These are phyloP conservation scores for Dolomedes plantarius DNA, from an alignment of 2,888 invertebrate genomes.

Conservation along the genomic window DNA sequence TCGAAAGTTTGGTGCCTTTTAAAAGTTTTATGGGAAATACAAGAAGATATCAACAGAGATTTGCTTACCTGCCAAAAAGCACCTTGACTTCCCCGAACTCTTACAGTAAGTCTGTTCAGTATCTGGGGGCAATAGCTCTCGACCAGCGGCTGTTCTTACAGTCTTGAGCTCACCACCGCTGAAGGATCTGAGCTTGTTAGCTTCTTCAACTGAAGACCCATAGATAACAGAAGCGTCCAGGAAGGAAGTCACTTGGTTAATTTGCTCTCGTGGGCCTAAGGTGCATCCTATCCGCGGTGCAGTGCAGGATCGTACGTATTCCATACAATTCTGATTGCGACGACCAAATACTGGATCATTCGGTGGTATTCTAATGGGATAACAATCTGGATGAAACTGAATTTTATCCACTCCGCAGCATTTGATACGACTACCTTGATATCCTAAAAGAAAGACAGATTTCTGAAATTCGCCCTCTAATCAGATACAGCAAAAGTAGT, in stretches of 20 bases:
- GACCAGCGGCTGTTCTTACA: slow-evolving; percentile 75
- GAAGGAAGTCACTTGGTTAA: slow-evolving; percentile 82
- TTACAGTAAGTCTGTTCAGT: slow-evolving; percentile 77
- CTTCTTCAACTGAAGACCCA: slow-evolving; percentile 84
- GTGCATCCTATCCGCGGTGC: slow-evolving; percentile 79
- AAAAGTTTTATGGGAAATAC: too few species aligned
- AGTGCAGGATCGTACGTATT: slow-evolving; percentile 78
- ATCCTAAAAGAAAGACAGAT: slow-evolving; percentile 51
- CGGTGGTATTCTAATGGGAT: slow-evolving; percentile 78
- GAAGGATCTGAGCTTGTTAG: slow-evolving; percentile 83
- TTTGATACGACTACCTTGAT: slow-evolving; percentile 79
- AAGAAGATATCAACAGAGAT: too few species aligned
- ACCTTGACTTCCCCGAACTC: slow-evolving; percentile 78
- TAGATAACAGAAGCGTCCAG: slow-evolving; percentile 89
- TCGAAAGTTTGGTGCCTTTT: too few species aligned
- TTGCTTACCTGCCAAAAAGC: slow-evolving; percentile 80
- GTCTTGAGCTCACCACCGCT: slow-evolving; percentile 81
- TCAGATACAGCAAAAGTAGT: too few species aligned
- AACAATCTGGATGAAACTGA: slow-evolving; percentile 76
- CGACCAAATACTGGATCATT: slow-evolving; percentile 77
- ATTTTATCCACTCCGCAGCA: slow-evolving; percentile 79
- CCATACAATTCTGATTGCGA: slow-evolving; percentile 77
- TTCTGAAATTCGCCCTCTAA: too few species aligned
- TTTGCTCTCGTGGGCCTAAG: slow-evolving; percentile 83
- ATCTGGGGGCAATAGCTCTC: slow-evolving; percentile 76